Conservation (phyloP, 2,797 vertebrate genomes). For the Typhlichthys eigenmanni region DNA sequence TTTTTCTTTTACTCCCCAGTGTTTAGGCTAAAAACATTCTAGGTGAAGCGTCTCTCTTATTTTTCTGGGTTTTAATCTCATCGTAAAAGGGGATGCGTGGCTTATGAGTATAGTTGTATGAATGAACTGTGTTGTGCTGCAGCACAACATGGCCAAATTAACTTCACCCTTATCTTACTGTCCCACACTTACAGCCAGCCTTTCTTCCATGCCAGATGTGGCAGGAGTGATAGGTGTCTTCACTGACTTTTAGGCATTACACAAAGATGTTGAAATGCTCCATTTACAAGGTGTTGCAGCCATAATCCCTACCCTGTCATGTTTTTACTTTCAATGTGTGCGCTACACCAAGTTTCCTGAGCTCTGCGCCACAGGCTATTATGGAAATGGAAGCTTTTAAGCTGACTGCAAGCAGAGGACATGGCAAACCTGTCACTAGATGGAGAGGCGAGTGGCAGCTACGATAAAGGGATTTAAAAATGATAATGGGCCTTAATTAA, state of each 20-base stretch:
- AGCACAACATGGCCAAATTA: slow-evolving; percentile 8
- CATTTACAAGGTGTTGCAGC: slow-evolving; percentile 3
- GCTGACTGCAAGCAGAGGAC: neutral
- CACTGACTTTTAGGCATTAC: slow-evolving; percentile 7
- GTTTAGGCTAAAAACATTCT: slow-evolving; percentile 31
- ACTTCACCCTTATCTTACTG: slow-evolving; percentile 19
- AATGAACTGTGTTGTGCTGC: slow-evolving; percentile 21
- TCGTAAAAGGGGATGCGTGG: slow-evolving; percentile 3
- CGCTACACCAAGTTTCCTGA: neutral
- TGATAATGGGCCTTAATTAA: neutral
- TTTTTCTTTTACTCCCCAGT: slow-evolving; percentile 15
- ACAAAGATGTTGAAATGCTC: slow-evolving; percentile 9
- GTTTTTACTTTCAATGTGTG: slow-evolving; percentile 9
- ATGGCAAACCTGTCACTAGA: slow-evolving; percentile 1
- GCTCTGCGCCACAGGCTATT: slow-evolving; percentile 7
- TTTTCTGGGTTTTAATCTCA: slow-evolving; percentile 21
- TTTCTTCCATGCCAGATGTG: neutral
- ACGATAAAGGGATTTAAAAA: neutral
- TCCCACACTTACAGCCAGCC: neutral
- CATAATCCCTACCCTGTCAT: slow-evolving; percentile 13
- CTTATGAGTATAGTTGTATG: slow-evolving; percentile 15
- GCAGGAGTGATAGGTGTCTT: neutral
- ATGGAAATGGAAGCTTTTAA: neutral
- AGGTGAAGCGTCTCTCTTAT: slow-evolving; percentile 9
- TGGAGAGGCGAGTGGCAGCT: neutral